Conservation (phyloP, 2,797 vertebrate species). For the Gorsachius magnificus region DNA sequence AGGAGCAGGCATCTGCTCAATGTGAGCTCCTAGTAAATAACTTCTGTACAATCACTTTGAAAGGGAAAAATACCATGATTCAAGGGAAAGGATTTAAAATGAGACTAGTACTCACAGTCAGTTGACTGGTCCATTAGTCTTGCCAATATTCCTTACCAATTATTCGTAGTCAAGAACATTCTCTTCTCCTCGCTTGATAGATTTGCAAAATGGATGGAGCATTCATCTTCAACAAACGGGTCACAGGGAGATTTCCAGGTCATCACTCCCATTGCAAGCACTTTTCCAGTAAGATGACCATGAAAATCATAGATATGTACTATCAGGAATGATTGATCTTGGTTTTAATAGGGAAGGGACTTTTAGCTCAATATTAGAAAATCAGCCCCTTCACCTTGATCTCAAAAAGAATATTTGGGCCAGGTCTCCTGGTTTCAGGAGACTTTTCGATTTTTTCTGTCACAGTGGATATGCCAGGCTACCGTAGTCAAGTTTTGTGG, state of each 20-base stretch:
- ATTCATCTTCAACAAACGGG: background rate
- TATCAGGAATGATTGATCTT: background rate
- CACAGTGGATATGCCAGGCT: background rate
- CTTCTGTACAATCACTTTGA: background rate
- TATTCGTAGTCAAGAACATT: background rate
- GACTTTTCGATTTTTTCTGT: background rate
- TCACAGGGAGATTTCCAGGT: background rate
- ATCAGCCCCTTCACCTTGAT: background rate
- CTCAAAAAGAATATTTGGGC: background rate
- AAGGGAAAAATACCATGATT: slow-evolving; percentile 6
- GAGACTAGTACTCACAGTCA: background rate
- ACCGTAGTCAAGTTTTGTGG: background rate
- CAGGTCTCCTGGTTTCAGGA: background rate
- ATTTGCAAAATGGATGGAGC: background rate
- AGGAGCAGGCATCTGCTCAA: background rate
- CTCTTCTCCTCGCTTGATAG: background rate
- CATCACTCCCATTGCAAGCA: background rate
- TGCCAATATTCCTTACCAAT: background rate
- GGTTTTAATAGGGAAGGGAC: background rate
- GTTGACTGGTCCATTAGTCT: background rate
- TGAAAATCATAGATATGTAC: background rate
- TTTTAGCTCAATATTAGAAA: background rate
- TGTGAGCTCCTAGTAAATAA: slow-evolving; percentile 16
- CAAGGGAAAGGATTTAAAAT: background rate
- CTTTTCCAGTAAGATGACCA: background rate